These are phyloP conservation scores for Ctenodactylus gundi DNA, from an alignment of 2,113 vertebrate species.

Conservation along the genomic window DNA sequence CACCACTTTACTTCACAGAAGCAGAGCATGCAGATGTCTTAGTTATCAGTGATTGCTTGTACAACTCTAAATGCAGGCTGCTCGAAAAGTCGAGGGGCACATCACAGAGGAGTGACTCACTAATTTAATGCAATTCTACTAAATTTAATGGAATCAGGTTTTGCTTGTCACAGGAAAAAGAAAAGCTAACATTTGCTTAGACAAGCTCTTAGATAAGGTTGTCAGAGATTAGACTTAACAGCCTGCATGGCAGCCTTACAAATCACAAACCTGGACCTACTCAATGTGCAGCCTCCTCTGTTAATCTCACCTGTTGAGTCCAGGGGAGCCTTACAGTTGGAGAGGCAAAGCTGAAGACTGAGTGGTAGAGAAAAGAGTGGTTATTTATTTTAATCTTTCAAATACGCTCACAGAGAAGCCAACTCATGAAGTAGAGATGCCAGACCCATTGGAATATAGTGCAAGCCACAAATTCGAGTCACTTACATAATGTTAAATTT, in stretches of 20 bases:
- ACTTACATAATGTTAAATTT: background rate
- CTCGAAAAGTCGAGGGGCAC: constrained; percentile 14
- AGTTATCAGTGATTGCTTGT: background rate
- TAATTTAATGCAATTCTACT: constrained; percentile 34
- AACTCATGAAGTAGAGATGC: background rate
- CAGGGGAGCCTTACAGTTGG: background rate
- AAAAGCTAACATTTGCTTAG: constrained; percentile 58
- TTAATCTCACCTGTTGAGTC: background rate
- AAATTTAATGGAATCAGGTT: background rate
- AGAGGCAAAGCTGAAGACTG: background rate
- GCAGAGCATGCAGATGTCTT: background rate
- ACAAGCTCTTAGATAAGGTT: background rate
- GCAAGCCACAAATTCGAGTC: background rate
- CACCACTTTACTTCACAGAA: background rate
- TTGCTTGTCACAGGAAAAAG: constrained; percentile 30
- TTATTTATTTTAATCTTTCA: background rate
- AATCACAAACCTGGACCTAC: background rate
- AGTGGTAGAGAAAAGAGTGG: background rate
- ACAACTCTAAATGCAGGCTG: constrained; percentile 7
- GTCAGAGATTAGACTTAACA: background rate
- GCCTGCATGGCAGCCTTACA: background rate
- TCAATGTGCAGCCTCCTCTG: background rate
- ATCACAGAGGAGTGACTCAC: constrained; percentile 19
- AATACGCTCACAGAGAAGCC: background rate
- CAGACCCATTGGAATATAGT: background rate